Conservation (phyloP, 2,113 vertebrate genomes). For the Trogon surrucura region DNA sequence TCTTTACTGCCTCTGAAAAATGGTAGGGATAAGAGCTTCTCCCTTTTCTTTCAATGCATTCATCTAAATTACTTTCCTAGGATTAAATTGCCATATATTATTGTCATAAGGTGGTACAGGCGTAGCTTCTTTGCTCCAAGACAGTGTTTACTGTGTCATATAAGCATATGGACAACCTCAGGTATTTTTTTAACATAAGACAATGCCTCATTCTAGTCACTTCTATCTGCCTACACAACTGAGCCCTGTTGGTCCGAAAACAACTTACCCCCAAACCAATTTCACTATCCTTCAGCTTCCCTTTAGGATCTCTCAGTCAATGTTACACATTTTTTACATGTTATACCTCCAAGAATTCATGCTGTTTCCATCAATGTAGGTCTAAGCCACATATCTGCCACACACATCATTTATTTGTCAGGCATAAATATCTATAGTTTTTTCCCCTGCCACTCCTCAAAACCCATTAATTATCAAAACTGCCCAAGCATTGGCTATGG, state of each 20-base stretch:
- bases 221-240: neutral
- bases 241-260: neutral
- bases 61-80: neutral
- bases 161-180: neutral
- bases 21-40: neutral
- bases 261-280: neutral
- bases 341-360: neutral
- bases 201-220: neutral
- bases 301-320: neutral
- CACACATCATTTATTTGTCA: neutral
- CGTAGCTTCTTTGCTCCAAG: neutral
- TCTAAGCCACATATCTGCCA: neutral
- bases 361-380: neutral
- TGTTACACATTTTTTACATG: neutral
- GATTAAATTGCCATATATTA: neutral
- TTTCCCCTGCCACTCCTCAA: neutral
- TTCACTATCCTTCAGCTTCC: neutral
- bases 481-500: fast-evolving
- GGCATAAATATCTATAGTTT: neutral
- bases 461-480: neutral
- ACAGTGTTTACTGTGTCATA: neutral
- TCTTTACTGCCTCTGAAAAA: neutral
- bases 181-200: neutral
- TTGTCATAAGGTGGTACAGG: neutral
- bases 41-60: neutral